Conservation (phyloP, 2,113 vertebrate species). For the Numida meleagris region DNA sequence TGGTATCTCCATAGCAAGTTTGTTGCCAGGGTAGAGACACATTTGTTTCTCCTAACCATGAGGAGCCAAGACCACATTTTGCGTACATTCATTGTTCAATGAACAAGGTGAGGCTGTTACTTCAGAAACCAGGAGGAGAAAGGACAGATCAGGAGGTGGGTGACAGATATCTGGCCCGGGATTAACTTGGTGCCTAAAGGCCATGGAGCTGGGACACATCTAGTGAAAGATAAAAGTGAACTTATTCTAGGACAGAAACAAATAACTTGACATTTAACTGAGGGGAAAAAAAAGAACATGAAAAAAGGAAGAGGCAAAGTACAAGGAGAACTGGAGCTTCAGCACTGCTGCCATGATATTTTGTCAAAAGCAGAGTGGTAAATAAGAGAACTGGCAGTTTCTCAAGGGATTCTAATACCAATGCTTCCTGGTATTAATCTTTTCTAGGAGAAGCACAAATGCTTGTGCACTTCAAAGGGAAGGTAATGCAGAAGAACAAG, state of each 20-base stretch:
- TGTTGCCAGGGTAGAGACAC: not conserved
- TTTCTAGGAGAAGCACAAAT: not conserved
- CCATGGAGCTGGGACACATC: rapidly evolving
- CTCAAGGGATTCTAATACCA: not conserved
- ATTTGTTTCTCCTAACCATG: not conserved
- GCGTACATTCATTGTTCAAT: not conserved
- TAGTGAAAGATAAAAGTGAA: not conserved
- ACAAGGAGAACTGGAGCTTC: not conserved
- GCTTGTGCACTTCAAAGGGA: not conserved
- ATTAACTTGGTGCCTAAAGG: not conserved
- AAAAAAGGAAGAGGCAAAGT: not conserved
- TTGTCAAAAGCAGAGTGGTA: constrained; percentile 10
- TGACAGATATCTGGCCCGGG: not conserved
- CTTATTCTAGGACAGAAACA: not conserved
- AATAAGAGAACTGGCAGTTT: not conserved
- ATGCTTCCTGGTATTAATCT: not conserved
- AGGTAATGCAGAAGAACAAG: not conserved
- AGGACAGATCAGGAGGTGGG: not conserved
- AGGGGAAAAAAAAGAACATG: not conserved
- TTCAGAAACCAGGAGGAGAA: not conserved
- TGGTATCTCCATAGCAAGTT: rapidly evolving
- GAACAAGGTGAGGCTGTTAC: not conserved
- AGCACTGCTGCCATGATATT: not conserved
- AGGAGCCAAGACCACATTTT: not conserved
- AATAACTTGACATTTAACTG: not conserved